phyloP scores from a whole-genome alignment of 2,888 invertebrate genomes.

The Litoditis marina region DNA sequence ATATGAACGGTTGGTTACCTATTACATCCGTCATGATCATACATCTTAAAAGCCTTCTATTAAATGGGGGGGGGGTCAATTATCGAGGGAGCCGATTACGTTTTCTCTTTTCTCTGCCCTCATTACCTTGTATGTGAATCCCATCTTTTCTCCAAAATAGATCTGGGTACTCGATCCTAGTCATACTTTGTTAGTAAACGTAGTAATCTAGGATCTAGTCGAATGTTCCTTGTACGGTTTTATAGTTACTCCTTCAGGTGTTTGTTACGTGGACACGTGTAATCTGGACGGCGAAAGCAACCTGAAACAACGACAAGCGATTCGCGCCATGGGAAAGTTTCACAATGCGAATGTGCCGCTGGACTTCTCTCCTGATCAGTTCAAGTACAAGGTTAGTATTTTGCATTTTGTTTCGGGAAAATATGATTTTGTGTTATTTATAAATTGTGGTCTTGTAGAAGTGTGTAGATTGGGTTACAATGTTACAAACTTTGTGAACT shows the following conservation, averaged over 20 bases:
- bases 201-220: background rate
- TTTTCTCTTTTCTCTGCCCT: no score
- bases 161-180: no score
- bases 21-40: no score
- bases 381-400: constrained; percentile 39
- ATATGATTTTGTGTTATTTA: no score
- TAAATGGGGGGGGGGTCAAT: no score
- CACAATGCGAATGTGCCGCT: constrained; percentile 35
- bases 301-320: constrained; percentile 84
- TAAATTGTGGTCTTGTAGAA: no score
- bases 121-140: no score
- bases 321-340: constrained; percentile 69
- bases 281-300: constrained; percentile 95
- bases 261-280: constrained; percentile 90
- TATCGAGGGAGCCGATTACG: no score
- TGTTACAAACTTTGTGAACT: no score
- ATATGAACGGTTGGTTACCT: constrained; percentile 28
- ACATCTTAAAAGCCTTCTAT: no score
- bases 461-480: no score
- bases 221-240: background rate
- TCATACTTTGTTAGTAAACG: background rate
- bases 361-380: constrained; percentile 35
- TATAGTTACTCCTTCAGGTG: constrained; percentile 68
- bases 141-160: no score
- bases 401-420: background rate